These are phyloP conservation scores for Hephaestus fuliginosus DNA, from an alignment of 2,797 vertebrate genomes.

Conservation along the genomic window DNA sequence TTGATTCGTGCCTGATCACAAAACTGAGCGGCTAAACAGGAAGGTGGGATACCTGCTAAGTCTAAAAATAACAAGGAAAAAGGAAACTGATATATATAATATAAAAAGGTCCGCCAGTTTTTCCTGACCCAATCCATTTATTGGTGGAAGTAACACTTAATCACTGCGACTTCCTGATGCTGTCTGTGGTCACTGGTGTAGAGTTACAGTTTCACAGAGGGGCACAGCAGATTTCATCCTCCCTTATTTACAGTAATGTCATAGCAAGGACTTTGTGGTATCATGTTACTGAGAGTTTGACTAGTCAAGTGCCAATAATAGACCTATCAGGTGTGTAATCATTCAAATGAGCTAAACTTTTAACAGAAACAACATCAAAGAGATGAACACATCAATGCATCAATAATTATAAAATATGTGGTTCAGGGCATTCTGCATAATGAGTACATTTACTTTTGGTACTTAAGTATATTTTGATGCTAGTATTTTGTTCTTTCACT, in stretches of 20 bases:
- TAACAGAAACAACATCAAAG: no score
- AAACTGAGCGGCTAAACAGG: not conserved
- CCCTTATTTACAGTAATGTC: conserved; percentile 52
- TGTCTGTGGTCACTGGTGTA: conserved; percentile 38
- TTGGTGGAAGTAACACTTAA: not conserved
- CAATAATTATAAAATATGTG: no score
- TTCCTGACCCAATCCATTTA: not conserved
- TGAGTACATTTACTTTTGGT: no score
- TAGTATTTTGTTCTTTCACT: not conserved
- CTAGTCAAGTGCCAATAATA: conserved; percentile 18
- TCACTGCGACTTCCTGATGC: conserved; percentile 6
- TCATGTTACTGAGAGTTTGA: conserved; percentile 34
- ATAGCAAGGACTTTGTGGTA: conserved; percentile 55
- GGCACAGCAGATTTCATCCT: conserved; percentile 41
- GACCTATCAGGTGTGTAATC: not conserved
- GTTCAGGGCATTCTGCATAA: no score
- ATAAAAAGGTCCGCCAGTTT: not conserved
- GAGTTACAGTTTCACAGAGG: conserved; percentile 50
- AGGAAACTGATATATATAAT: not conserved
- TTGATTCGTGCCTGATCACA: conserved; percentile 17
- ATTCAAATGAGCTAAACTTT: no score
- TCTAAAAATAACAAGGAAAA: not conserved
- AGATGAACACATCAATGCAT: no score
- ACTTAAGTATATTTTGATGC: no score
- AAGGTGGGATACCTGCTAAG: not conserved